A percentile compares a stretch with the other conserved stretches of the same genome.
phyloP scores from a whole-genome alignment of 2,888 invertebrate genomes.

The Cerastis rubricosa region DNA sequence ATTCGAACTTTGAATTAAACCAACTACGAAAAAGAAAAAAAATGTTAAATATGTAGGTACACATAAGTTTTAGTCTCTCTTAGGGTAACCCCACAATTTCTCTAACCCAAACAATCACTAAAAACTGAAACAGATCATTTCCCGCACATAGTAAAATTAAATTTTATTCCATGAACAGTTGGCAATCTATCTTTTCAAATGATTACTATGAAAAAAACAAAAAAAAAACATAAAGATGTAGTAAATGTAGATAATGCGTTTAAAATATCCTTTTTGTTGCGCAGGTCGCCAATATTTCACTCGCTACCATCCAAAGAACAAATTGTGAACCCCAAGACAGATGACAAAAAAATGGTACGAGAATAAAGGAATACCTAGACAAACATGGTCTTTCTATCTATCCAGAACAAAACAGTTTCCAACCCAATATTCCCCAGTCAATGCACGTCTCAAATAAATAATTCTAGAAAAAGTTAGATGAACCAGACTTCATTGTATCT shows the following conservation, averaged over 20 bases:
- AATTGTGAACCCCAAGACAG: neutral
- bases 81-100: no score
- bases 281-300: neutral
- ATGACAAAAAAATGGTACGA: neutral
- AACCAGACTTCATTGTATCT: constrained; percentile 22
- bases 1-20: neutral
- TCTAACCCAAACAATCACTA: no score
- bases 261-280: neutral
- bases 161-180: no score
- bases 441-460: constrained; percentile 16
- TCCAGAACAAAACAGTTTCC: neutral
- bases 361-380: neutral
- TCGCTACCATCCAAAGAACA: neutral
- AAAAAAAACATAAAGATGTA: neutral
- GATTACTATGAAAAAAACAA: neutral
- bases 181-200: neutral
- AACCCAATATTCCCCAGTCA: neutral
- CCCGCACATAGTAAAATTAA: no score
- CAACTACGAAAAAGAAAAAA: neutral
- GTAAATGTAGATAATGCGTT: neutral
- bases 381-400: neutral
- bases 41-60: no score
- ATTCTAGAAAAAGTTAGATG: constrained; percentile 15
- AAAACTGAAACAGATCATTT: no score
- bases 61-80: no score